A percentile compares a stretch with the other conserved stretches of the same genome.
phyloP scores from a whole-genome alignment of 2,888 invertebrate species.

The Drosophila antonietae region DNA sequence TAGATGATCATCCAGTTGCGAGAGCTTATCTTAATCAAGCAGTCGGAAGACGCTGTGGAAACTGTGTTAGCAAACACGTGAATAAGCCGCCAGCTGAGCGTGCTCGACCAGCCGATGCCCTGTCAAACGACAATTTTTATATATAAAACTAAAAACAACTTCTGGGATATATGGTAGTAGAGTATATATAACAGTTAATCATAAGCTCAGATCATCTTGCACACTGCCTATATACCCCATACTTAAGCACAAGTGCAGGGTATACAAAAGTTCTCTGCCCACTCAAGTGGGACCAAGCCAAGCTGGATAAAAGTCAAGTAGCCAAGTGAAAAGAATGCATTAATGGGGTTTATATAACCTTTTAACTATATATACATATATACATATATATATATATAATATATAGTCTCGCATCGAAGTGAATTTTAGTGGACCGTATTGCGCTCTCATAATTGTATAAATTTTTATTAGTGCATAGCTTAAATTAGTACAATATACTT shows the following conservation, averaged over 20 bases:
- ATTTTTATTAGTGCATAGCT: conserved; percentile 70
- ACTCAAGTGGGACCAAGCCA: conserved; percentile 17
- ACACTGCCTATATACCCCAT: too few relatives aligned
- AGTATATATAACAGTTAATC: not conserved
- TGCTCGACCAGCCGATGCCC: not conserved
- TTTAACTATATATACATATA: conserved; percentile 7
- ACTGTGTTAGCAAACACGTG: conserved; percentile 7
- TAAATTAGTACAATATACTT: conserved; percentile 69
- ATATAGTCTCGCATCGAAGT: conserved; percentile 9
- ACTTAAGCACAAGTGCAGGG: not conserved
- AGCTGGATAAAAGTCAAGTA: conserved; percentile 41
- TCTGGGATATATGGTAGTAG: not conserved
- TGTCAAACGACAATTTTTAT: not conserved
- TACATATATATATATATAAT: conserved; percentile 5
- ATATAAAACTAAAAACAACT: not conserved
- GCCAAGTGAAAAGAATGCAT: conserved; percentile 41
- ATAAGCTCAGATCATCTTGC: not conserved
- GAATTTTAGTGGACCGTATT: conserved; percentile 7
- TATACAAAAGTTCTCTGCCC: not conserved
- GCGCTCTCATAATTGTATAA: conserved; percentile 57
- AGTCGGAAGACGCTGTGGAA: conserved; percentile 7
- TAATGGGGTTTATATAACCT: conserved; percentile 22
- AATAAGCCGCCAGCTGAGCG: too few relatives aligned
- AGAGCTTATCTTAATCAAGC: conserved; percentile 11
- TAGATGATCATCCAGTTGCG: conserved; percentile 6